Evolutionary conservation across 1,140 invertebrate species (phyloP), one percentile per base, ranked within the genome.

Genomic region (Notospermus geniculatus): DNA sequence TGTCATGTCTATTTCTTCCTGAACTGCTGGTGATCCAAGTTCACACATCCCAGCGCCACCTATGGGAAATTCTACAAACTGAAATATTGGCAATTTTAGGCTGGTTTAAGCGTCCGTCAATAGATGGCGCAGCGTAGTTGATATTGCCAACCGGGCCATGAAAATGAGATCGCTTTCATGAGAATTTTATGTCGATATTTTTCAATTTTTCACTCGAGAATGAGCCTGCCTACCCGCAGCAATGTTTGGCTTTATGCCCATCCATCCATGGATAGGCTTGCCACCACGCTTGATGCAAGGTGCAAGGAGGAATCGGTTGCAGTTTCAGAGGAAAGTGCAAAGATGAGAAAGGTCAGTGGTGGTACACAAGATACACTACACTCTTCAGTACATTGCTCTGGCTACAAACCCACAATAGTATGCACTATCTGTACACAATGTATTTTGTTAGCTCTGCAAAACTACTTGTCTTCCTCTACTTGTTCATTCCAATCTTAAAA

Each of bases 211-310:
- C 32, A 7, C 32, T 7, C 32, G 32, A 36, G 15, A 50, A 50
- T 50, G 46, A 50, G 46, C 25, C n/a, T 50, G 4, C n/a, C 19
- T 23, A n/a, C 19, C n/a, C 46, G 46, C n/a, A 50, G 46, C 25
- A n/a, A 50, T 53, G 58, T 59, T 36, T 59, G 58, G 58, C 45
- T 59, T 25, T 59, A 50, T 52, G 41, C 46, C n/a, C 58, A 59
- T 50, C 58, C 41, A 4, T 59, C 58, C 13, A 59, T 59, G 58
- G 43, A 19, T 46, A 29, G 43, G 23, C 45, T 59, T 25, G 58
- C 58, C 25, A n/a, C 23, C 1, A 50, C 23, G 13, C 23, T 59
- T 9, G 43, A 19, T 5, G 43, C 23, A 27, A n/a, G 58, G 32
- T 59, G 58, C 27, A 29, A 22, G 58, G 58, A 43, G 29, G 46